These are phyloP conservation scores for Cichlasoma orientale DNA, from an alignment of 2,797 vertebrate species.

Conservation along the genomic window DNA sequence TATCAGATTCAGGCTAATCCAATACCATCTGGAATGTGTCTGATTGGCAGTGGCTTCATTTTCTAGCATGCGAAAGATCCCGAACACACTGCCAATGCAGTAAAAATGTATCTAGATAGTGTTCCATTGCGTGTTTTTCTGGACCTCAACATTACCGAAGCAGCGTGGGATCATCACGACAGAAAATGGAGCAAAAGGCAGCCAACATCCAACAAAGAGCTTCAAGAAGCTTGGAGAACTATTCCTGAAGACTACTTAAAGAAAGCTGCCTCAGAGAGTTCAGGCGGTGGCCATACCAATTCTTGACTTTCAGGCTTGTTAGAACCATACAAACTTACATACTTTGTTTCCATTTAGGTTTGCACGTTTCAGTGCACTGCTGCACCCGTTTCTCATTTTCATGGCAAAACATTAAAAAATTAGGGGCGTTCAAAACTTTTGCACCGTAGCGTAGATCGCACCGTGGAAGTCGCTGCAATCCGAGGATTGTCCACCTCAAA, in stretches of 20 bases:
- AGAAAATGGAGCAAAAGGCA: too few species aligned
- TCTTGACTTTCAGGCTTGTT: background rate
- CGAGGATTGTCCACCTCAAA: background rate
- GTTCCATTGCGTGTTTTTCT: too few species aligned
- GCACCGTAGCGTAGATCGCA: background rate
- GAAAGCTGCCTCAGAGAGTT: too few species aligned
- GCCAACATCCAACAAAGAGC: too few species aligned
- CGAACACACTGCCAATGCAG: background rate
- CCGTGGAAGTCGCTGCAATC: background rate
- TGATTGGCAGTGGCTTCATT: background rate
- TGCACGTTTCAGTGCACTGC: background rate
- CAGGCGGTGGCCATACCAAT: too few species aligned
- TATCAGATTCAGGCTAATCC: background rate
- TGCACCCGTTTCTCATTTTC: background rate
- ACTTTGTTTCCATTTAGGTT: background rate
- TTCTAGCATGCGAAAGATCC: background rate
- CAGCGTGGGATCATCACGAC: too few species aligned
- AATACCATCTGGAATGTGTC: background rate
- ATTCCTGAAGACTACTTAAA: too few species aligned
- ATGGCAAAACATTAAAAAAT: background rate
- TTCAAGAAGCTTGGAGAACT: too few species aligned
- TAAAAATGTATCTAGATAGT: background rate
- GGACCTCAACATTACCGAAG: too few species aligned
- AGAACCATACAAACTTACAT: too few species aligned
- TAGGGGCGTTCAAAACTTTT: background rate